Conservation (phyloP, 2,888 invertebrate species). For the Drosophila meridiana region DNA sequence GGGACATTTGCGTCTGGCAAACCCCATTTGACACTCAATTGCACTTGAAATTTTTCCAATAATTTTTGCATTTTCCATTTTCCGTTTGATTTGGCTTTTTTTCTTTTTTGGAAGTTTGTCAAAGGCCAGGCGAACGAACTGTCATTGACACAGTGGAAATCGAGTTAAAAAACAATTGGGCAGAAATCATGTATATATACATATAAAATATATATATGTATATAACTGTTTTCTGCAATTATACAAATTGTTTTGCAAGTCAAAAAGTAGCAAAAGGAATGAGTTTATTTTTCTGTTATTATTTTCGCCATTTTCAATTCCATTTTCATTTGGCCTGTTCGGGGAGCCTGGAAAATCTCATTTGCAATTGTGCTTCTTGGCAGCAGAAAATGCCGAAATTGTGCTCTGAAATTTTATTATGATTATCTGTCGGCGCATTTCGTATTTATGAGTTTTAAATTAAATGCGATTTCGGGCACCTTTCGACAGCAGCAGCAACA, state of each 20-base stretch:
- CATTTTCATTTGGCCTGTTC: constrained; percentile 45
- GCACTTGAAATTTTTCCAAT: constrained; percentile 62
- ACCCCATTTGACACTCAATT: constrained; percentile 71
- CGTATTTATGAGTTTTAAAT: constrained; percentile 81
- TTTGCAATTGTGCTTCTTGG: constrained; percentile 61
- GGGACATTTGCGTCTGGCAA: constrained; percentile 40
- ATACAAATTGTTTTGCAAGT: constrained; percentile 57
- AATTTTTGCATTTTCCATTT: constrained; percentile 56
- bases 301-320: constrained; percentile 33
- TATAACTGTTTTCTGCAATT: constrained; percentile 43
- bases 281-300: neutral
- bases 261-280: constrained; percentile 22
- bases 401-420: constrained; percentile 70
- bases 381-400: constrained; percentile 33
- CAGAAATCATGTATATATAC: neutral
- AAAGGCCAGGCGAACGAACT: constrained; percentile 34
- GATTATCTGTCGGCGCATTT: constrained; percentile 72
- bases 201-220: neutral
- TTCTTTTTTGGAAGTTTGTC: constrained; percentile 53
- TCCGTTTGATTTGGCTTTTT: constrained; percentile 34
- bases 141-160: constrained; percentile 42
- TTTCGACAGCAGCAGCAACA: constrained; percentile 28
- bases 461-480: constrained; percentile 71
- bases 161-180: constrained; percentile 5
- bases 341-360: constrained; percentile 45